Base-by-base conservation (phyloP, 2,113 vertebrate species). In the Hemibates koningsi region DNA sequence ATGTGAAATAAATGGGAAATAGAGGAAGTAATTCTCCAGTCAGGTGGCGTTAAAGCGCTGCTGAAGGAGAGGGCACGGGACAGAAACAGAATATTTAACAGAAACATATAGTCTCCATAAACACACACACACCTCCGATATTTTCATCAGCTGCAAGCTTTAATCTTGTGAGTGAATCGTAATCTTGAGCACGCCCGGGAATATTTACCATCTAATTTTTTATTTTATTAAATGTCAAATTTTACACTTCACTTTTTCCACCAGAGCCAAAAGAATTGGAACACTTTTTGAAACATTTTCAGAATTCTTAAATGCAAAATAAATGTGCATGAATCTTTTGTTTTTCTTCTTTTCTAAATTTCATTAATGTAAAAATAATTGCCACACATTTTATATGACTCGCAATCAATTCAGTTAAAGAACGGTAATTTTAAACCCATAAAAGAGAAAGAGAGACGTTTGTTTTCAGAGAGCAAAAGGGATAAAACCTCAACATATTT, bases 161-260 rank as follows among this genome's bases (percentile, higher is more conserved):
- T 13, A 50, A n/a, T 34, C 45, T 78, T 34, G 10, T n/a, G 48
- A 52, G 45, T 34, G 10, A 12, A 50, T 19, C 7, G 10, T 12
- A 34, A 13, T 52, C 3, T 32, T 78, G 73, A 2, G 27, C 1
- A 0, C 6, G 4, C 41, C 45, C 0, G 45, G 16, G 24, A 32
- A 68, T 45, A 73, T 73, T 73, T 78, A 32, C 17, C 3, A 50
- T 52, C 16, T 1, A 52, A 6, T 68, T 7, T n/a, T 52, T 32
- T 32, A 52, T 78, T 17, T 50, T 19, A 52, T 78, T 78, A n/a
- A 32, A 50, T n/a, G 4, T 78, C 16, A 50, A 11, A 32, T 19
- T 50, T 48, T 32, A 19, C 16, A 2, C 16, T 29, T 78, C 24
- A 50, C 71, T 50, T 50, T 50, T 29, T 12, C 21, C 14, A 78